Conservation (phyloP, 2,797 vertebrate genomes). For the Cuniculus paca region DNA sequence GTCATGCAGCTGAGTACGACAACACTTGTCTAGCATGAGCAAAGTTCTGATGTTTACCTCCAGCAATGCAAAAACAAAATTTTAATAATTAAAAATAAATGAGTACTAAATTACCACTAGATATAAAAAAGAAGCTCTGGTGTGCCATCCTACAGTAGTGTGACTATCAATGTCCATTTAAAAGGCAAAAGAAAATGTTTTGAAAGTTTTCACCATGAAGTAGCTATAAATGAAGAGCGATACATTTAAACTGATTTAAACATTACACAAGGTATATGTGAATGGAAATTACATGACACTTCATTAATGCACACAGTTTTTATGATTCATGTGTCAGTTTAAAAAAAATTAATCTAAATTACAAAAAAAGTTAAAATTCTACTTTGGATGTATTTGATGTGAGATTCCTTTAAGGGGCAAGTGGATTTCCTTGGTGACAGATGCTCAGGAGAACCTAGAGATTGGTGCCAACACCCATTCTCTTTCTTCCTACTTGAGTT, state of each 20-base stretch:
- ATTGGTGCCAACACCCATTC: background rate
- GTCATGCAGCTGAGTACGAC: background rate
- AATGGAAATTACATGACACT: background rate
- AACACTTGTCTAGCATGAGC: background rate
- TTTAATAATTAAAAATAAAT: background rate
- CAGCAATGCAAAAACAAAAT: background rate
- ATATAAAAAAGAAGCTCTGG: background rate
- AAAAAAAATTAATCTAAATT: background rate
- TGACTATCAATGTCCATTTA: background rate
- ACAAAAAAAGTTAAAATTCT: background rate
- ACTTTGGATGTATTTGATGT: background rate
- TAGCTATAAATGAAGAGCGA: background rate
- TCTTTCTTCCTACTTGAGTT: background rate
- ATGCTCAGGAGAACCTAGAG: background rate
- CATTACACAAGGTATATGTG: no score
- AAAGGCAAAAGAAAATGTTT: background rate
- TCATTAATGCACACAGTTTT: background rate
- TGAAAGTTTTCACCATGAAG: background rate
- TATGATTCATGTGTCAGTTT: background rate
- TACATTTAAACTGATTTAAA: background rate
- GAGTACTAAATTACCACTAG: background rate
- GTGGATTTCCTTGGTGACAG: background rate
- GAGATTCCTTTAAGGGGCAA: background rate
- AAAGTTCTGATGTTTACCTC: background rate
- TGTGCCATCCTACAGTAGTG: background rate